phyloP scores from a whole-genome alignment of 2,797 vertebrate species.

The Melanitta fusca region DNA sequence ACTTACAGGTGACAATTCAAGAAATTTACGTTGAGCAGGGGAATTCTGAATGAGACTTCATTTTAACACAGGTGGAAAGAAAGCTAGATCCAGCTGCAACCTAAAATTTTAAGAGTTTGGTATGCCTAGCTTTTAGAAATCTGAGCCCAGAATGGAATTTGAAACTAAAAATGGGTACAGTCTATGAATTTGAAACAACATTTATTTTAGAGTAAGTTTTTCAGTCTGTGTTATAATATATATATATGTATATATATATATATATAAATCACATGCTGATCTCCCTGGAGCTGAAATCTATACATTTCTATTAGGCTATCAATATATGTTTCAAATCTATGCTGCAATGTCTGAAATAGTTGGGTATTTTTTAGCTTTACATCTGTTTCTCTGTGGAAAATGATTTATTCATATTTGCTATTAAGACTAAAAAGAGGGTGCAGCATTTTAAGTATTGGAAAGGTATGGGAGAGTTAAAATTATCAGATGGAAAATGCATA shows the following conservation, averaged over 20 bases:
- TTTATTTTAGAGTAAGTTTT: conserved; percentile 27
- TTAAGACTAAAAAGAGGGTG: background rate
- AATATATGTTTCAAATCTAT: background rate
- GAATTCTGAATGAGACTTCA: background rate
- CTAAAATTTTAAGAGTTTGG: conserved; percentile 9
- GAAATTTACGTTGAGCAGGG: conserved; percentile 1
- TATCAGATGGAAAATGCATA: background rate
- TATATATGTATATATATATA: too few species aligned
- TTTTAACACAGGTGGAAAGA: background rate
- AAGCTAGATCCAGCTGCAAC: background rate
- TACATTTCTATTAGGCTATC: background rate
- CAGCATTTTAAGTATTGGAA: background rate
- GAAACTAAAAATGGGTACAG: conserved; percentile 40
- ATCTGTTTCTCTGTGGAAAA: background rate
- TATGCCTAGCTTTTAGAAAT: conserved; percentile 12
- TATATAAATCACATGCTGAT: background rate
- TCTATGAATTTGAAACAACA: conserved; percentile 1
- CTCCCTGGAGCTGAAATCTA: background rate
- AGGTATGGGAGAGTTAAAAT: background rate
- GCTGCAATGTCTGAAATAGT: background rate
- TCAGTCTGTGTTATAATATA: background rate
- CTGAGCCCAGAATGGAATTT: conserved; percentile 27
- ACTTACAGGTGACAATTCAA: background rate
- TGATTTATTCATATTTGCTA: background rate
- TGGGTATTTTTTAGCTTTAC: background rate